Evolutionary conservation across 2,888 invertebrate species (phyloP), one percentile per base, ranked within the genome.

Genomic region (Diabrotica balteata): DNA sequence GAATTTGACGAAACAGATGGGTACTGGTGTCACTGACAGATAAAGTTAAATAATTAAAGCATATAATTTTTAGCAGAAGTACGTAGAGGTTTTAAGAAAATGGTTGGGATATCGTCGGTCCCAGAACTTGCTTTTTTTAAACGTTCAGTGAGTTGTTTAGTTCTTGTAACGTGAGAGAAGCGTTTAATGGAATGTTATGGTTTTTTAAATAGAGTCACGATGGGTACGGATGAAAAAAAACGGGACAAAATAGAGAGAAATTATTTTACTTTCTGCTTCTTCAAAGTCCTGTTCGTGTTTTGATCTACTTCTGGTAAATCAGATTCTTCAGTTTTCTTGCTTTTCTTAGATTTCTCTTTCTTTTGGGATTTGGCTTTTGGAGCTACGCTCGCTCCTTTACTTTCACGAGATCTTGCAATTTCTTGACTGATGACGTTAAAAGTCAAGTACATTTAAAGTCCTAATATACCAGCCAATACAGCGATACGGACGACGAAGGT

Each of bases 281-380:
- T 87, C 73, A 91, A 85, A 70, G 89, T 90, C 83, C 93, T 93
- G 85, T 92, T 92, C 45, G 92, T 93, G 81, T 93, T 94, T 85
- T 96, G 96, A 84, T 96, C 96, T 66, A 95, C 97, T 85, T 97
- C 97, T 0, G 96, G 95, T 73, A 97, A 86, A 80, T 96, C 95
- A 62, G 94, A 95, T 75, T 95, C 94, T 72, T 93, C 93, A 47
- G 88, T 86, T 83, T 89, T 90, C 86, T 91, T 91, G 83, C 83
- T 79, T 80, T 81, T 80, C 78, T 85, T 86, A 86, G 88, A 86
- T 83, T 92, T 91, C 81, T 93, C 93, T 84, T 92, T 94, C 82
- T 89, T 91, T 59, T 87, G 87, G 75, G 89, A 88, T 74, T 91
- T 90, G 71, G 88, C 86, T 78, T 91, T 90, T 74, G 86, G 84